Percentiles rank a stretch among this genome's conserved stretches.
phyloP scores from a whole-genome alignment of 2,888 invertebrate species.

The Bellardia bayeri region DNA sequence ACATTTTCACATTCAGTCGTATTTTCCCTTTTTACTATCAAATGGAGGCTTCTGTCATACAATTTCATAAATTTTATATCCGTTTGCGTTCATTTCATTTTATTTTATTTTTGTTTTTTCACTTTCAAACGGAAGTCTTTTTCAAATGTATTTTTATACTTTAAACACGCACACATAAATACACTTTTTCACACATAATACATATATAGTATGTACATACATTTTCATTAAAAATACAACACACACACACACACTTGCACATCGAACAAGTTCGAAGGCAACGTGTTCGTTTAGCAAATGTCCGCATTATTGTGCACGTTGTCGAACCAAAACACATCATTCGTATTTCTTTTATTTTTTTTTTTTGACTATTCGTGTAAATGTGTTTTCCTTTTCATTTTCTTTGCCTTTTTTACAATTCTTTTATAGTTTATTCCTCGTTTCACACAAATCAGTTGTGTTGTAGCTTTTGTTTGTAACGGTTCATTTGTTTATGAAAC shows the following conservation, averaged over 20 bases:
- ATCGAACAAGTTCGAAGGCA: constrained; percentile 53
- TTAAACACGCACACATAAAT: constrained; percentile 6
- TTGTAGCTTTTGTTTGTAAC: constrained; percentile 72
- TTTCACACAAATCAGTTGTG: constrained; percentile 66
- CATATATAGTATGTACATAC: not conserved
- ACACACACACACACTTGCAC: not conserved
- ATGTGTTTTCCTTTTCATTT: constrained; percentile 42
- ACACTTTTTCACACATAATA: not conserved
- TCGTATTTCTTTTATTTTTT: too few relatives aligned
- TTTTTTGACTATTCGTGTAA: constrained; percentile 29
- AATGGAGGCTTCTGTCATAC: not conserved
- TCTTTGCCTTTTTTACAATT: constrained; percentile 19
- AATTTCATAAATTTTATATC: constrained; percentile 37
- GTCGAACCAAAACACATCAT: constrained; percentile 57
- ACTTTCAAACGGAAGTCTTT: constrained; percentile 54
- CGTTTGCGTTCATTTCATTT: constrained; percentile 22
- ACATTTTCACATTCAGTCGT: constrained; percentile 7
- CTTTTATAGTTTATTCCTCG: constrained; percentile 48
- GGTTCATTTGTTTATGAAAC: constrained; percentile 67
- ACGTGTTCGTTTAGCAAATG: constrained; percentile 31
- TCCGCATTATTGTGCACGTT: constrained; percentile 71
- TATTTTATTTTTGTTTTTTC: constrained; percentile 23
- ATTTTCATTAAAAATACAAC: not conserved
- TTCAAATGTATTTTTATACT: constrained; percentile 22
- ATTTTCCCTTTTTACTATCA: constrained; percentile 6